Evolutionary conservation across 2,888 invertebrate genomes (phyloP).

Genomic region (Morpho achilles): DNA sequence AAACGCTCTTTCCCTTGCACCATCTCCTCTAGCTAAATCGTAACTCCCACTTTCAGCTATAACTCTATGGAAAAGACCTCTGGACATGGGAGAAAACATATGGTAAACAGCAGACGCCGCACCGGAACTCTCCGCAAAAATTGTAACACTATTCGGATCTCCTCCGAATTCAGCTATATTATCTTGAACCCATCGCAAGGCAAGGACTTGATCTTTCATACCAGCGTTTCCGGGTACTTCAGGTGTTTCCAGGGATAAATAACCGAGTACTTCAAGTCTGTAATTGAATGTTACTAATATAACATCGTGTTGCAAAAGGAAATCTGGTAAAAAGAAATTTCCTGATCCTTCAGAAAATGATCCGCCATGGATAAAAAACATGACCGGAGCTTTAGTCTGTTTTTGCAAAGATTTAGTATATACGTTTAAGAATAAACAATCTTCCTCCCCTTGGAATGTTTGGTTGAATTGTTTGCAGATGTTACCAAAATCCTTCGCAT

Average conservation of each 20-base stretch:
- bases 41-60: conserved; percentile 60
- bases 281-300: conserved; percentile 66
- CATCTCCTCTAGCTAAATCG: conserved; percentile 33
- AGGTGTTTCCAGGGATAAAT: conserved; percentile 41
- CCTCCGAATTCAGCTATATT: conserved; percentile 56
- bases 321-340: conserved; percentile 51
- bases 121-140: conserved; percentile 69
- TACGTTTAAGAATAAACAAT: conserved; percentile 57
- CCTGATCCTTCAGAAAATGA: conserved; percentile 55
- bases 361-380: conserved; percentile 68
- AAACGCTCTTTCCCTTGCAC: conserved; percentile 37
- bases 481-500: conserved; percentile 51
- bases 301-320: conserved; percentile 54
- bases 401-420: conserved; percentile 43
- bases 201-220: conserved; percentile 58
- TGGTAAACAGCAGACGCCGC: conserved; percentile 53
- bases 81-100: conserved; percentile 61
- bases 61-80: conserved; percentile 58
- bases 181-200: conserved; percentile 50
- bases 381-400: conserved; percentile 48
- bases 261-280: conserved; percentile 48
- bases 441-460: conserved; percentile 45
- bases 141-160: conserved; percentile 51
- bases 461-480: conserved; percentile 53
- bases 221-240: conserved; percentile 64